A percentile compares a stretch with the other conserved stretches of the same genome.
These are phyloP conservation scores for Eufriesea mexicana DNA, from an alignment of 1,140 invertebrate genomes.

Conservation along the genomic window DNA sequence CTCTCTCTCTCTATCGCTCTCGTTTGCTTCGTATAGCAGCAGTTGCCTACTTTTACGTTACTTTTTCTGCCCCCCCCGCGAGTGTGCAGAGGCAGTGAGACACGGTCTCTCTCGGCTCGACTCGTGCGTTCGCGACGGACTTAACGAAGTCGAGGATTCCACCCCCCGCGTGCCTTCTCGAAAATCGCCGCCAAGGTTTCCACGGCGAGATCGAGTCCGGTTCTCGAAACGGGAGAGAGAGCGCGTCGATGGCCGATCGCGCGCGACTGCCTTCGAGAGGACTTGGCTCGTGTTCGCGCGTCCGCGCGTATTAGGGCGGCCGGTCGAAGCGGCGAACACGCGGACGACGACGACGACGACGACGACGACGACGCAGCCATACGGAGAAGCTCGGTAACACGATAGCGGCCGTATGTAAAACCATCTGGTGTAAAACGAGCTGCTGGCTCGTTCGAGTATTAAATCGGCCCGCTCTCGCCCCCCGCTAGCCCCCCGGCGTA, in stretches of 20 bases:
- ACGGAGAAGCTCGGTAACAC: conserved; percentile 75
- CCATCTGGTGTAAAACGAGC: conserved; percentile 82
- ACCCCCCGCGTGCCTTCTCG: not conserved
- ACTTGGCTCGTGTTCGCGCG: conserved; percentile 7
- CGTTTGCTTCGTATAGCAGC: no score
- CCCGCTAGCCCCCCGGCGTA: conserved; percentile 45
- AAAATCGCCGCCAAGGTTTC: not conserved
- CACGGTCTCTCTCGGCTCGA: no score
- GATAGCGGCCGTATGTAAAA: conserved; percentile 80
- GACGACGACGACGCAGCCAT: conserved; percentile 50
- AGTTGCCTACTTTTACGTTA: no score
- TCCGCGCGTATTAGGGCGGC: conserved; percentile 50
- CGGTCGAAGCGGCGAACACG: conserved; percentile 29
- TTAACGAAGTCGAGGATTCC: conserved; percentile 21
- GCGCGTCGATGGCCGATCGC: not conserved
- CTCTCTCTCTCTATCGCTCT: conserved; percentile 49
- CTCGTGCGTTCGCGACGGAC: not conserved
- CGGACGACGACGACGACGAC: no score
- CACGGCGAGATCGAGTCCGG: not conserved
- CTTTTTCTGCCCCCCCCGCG: no score
- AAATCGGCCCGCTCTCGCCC: conserved; percentile 76
- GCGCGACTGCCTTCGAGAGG: not conserved
- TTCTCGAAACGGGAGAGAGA: not conserved
- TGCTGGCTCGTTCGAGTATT: conserved; percentile 79
- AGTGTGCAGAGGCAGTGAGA: no score